Base-by-base conservation (phyloP, 2,113 vertebrate genomes). In the Brachypteracias leptosomus region DNA sequence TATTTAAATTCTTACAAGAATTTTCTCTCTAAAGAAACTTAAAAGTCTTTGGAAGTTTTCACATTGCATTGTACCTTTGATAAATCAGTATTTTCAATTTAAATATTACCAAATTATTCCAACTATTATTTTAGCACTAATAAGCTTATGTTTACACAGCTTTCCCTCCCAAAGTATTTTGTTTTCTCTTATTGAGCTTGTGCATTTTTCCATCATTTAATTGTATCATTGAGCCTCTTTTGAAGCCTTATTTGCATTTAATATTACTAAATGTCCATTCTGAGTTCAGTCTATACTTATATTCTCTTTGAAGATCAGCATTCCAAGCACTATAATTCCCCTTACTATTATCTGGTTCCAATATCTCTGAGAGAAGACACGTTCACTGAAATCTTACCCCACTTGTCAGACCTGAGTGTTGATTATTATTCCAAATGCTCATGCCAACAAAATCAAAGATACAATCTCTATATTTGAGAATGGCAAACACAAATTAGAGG, bases 171-270 rank as follows among this genome's bases (percentile, higher is more conserved):
- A 26, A 91, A 93, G 20, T 55, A 82, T 46, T 76, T 77, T 70
- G 78, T 68, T 91, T 85, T 92, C 75, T 54, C 16, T 88, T 95
- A 55, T 6, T 76, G 40, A 85, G 85, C 57, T 91, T 96, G 51
- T 49, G 55, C 24, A 14, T 83, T 95, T 95, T 91, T 94, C 76
- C 85, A 90, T 77, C 84, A 88, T 81, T 80, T 93, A 85, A 93
- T 90, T 63, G 42, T 71, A 44, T 80, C 63, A 86, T 86, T 67
- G 68, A 71, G 76, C 29, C 18, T 88, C 33, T 63, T 54, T 47
- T 63, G 55, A 92, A 93, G 52, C 28, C 47, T 89, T 90, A 86
- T 93, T 97, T 93, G 91, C 73, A 95, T 90, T 94, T 93, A 94
- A 93, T 95, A 94, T 89, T 54, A 55, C 61, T 81, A 87, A 90